Conservation (phyloP, 2,797 vertebrate species). For the Halcyon chelicuti region DNA sequence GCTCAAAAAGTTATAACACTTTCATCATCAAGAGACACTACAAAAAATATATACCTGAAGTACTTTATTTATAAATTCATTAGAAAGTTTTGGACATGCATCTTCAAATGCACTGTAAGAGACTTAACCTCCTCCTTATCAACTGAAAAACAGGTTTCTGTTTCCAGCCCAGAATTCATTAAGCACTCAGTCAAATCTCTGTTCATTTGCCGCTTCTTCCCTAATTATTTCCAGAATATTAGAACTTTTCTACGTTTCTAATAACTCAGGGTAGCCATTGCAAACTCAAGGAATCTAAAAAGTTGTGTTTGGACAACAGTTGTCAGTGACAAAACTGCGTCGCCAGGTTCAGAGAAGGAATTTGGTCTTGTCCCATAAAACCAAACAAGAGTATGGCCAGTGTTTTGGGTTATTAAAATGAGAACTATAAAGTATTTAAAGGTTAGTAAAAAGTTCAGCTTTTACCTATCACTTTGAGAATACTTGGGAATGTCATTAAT, state of each 20-base stretch:
- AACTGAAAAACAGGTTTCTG: neutral
- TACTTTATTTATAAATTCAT: neutral
- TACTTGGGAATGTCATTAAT: neutral
- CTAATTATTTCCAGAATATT: neutral
- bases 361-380: neutral
- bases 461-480: neutral
- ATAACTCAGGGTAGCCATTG: neutral
- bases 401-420: neutral
- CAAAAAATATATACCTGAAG: neutral
- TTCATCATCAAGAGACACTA: neutral
- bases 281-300: neutral
- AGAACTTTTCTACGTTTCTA: neutral
- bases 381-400: neutral
- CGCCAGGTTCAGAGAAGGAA: conserved; percentile 4
- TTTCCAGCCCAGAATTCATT: conserved; percentile 31
- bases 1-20: neutral
- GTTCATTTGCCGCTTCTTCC: neutral
- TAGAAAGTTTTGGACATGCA: neutral
- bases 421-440: neutral
- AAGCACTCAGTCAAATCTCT: neutral
- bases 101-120: neutral
- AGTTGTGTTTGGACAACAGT: neutral
- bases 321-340: neutral
- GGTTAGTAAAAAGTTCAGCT: neutral
- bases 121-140: neutral